Conservation (phyloP, 37 sponge, comb jelly and placozoan species). For the Eunapius fragilis region DNA sequence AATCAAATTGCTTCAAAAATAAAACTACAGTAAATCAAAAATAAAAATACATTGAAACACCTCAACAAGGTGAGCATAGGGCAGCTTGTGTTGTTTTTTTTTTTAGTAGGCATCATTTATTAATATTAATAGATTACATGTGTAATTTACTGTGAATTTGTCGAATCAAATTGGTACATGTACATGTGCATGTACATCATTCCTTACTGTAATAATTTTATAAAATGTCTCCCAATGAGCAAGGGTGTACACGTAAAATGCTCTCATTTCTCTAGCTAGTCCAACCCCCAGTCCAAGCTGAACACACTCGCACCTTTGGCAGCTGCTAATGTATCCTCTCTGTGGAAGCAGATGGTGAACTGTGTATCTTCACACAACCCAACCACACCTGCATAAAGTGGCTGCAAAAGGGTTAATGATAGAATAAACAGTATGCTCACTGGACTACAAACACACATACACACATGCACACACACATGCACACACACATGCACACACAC, state of each 20-base stretch:
- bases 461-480: not conserved
- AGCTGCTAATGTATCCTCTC: not conserved
- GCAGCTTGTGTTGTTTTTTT: too few relatives aligned
- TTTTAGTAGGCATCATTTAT: too few relatives aligned
- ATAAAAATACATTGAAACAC: too few relatives aligned
- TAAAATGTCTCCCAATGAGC: too few relatives aligned
- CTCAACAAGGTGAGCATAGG: too few relatives aligned
- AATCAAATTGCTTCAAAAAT: too few relatives aligned
- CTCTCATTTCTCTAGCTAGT: not conserved
- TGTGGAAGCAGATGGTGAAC: conserved; percentile 52
- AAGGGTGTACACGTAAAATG: too few relatives aligned
- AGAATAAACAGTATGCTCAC: not conserved
- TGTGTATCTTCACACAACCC: conserved; percentile 54
- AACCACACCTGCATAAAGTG: conserved; percentile 73
- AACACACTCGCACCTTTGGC: not conserved
- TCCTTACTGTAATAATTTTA: too few relatives aligned
- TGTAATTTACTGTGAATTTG: too few relatives aligned
- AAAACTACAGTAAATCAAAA: too few relatives aligned
- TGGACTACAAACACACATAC: not conserved
- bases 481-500: not conserved
- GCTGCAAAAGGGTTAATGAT: conserved; percentile 6
- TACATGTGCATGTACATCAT: not conserved
- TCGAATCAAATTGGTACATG: too few relatives aligned
- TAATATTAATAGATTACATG: too few relatives aligned
- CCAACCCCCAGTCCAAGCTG: not conserved